phyloP scores from a whole-genome alignment of 2,113 vertebrate species.

The Ibidorhyncha struthersii region DNA sequence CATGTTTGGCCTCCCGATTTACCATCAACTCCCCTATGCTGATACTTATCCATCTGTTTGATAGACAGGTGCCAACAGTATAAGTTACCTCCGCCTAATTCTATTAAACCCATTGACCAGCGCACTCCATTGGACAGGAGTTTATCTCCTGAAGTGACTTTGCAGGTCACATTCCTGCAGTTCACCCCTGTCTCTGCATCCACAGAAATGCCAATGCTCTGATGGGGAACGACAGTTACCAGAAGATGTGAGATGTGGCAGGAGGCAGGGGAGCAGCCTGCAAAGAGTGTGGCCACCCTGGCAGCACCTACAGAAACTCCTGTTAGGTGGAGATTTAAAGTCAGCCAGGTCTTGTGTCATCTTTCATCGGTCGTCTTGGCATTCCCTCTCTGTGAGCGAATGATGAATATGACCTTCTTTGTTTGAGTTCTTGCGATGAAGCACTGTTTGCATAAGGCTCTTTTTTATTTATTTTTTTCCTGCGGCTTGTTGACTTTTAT shows the following conservation, averaged over 20 bases:
- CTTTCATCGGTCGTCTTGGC: conserved; percentile 33
- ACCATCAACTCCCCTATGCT: background rate
- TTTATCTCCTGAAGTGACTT: background rate
- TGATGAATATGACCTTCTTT: conserved; percentile 68
- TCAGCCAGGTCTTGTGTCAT: conserved; percentile 42
- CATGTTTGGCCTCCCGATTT: background rate
- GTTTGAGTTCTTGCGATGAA: conserved; percentile 67
- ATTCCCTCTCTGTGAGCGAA: background rate
- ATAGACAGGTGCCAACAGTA: background rate
- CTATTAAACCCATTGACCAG: background rate
- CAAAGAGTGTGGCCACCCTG: conserved; percentile 41
- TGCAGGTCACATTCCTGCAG: background rate
- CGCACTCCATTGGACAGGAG: background rate
- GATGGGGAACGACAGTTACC: background rate
- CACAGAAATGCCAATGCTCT: background rate
- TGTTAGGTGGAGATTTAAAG: conserved; percentile 31
- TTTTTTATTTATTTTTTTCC: conserved; percentile 65
- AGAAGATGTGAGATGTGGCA: background rate
- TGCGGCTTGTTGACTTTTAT: conserved; percentile 73
- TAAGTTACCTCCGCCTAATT: background rate
- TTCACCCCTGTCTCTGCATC: background rate
- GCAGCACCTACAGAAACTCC: conserved; percentile 49
- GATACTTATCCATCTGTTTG: background rate
- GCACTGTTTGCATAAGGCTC: conserved; percentile 63
- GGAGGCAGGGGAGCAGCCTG: conserved; percentile 33